Conservation (phyloP, 2,888 invertebrate genomes). For the Hirtodrosophila alboralis region DNA sequence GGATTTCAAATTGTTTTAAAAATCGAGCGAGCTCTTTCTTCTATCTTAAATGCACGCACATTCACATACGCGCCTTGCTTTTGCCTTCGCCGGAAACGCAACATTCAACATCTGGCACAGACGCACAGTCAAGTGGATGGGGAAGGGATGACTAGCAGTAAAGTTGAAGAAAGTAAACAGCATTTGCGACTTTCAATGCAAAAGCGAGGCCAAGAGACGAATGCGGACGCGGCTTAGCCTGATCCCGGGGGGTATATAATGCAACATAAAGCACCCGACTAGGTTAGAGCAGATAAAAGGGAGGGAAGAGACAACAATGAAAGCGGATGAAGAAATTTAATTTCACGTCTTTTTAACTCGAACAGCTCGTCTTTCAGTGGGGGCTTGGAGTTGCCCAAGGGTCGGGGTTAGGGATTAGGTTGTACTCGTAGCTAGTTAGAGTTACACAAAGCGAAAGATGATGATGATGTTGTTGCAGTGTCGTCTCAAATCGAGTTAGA, state of each 20-base stretch:
- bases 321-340: constrained; percentile 81
- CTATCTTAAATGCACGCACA: constrained; percentile 42
- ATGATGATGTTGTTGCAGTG: constrained; percentile 30
- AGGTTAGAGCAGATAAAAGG: not conserved
- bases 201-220: constrained; percentile 24
- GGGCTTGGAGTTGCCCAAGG: constrained; percentile 9
- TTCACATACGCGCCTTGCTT: constrained; percentile 8
- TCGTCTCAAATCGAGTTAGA: constrained; percentile 45
- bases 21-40: constrained; percentile 40
- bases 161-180: constrained; percentile 58
- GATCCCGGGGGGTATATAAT: constrained; percentile 79
- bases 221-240: constrained; percentile 56
- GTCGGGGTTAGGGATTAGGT: constrained; percentile 19
- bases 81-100: constrained; percentile 54
- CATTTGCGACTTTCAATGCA: constrained; percentile 56
- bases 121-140: constrained; percentile 19
- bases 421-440: constrained; percentile 38
- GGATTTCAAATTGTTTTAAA: constrained; percentile 76
- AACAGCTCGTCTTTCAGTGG: constrained; percentile 56
- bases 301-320: constrained; percentile 45
- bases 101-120: constrained; percentile 72
- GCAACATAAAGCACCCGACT: constrained; percentile 49
- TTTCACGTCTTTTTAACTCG: constrained; percentile 79
- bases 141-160: constrained; percentile 8
- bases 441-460: constrained; percentile 22